phyloP scores from a whole-genome alignment of 2,888 invertebrate species.

The Nezara viridula region DNA sequence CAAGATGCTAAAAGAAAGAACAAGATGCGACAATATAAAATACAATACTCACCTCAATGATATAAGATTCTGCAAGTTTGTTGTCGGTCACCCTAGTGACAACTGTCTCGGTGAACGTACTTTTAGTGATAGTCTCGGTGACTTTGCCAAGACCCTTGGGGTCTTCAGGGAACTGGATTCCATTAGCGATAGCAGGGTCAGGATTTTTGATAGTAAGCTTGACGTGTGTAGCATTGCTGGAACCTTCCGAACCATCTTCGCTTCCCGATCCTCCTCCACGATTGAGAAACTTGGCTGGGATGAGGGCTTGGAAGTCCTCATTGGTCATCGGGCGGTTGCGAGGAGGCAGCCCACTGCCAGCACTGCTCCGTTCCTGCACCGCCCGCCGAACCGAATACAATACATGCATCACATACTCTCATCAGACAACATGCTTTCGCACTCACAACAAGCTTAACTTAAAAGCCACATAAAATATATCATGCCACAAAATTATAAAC shows the following conservation, averaged over 20 bases:
- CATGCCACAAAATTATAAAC: slow-evolving; percentile 46
- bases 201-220: slow-evolving; percentile 89
- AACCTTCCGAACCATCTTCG: slow-evolving; percentile 58
- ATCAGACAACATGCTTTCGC: slow-evolving; percentile 52
- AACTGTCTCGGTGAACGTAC: slow-evolving; percentile 94
- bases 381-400: slow-evolving; percentile 50
- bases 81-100: slow-evolving; percentile 95
- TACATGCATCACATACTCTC: slow-evolving; percentile 54
- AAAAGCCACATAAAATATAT: slow-evolving; percentile 40
- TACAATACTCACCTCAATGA: slow-evolving; percentile 84
- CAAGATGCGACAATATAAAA: slow-evolving; percentile 22
- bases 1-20: slow-evolving; percentile 41
- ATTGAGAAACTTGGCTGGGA: slow-evolving; percentile 87
- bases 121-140: slow-evolving; percentile 96
- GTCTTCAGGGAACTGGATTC: slow-evolving; percentile 84
- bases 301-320: slow-evolving; percentile 96
- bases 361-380: slow-evolving; percentile 51
- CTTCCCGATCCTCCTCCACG: slow-evolving; percentile 58
- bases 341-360: slow-evolving; percentile 18
- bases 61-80: slow-evolving; percentile 86
- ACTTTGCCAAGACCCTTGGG: slow-evolving; percentile 88
- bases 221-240: slow-evolving; percentile 70
- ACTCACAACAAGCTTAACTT: slow-evolving; percentile 53
- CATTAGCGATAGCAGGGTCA: slow-evolving; percentile 75
- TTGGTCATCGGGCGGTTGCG: slow-evolving; percentile 82